Conservation (phyloP, 2,888 invertebrate genomes). For the Plagodis dolabraria region DNA sequence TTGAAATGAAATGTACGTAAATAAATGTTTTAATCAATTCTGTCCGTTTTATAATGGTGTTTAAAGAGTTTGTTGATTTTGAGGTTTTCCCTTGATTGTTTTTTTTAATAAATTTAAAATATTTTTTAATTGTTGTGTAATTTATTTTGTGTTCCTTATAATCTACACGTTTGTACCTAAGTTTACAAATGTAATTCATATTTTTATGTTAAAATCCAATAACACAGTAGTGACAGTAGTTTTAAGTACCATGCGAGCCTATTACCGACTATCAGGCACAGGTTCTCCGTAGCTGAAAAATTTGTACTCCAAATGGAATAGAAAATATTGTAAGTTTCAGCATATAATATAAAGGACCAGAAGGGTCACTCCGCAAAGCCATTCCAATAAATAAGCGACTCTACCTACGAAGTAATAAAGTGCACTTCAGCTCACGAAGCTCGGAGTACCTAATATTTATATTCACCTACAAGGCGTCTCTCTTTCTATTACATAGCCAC, state of each 20-base stretch:
- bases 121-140: constrained; percentile 49
- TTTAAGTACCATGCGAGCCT: no score
- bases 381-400: no score
- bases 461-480: no score
- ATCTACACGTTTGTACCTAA: not conserved
- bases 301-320: no score
- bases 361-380: no score
- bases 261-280: no score
- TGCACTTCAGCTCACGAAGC: no score
- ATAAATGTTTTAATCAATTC: constrained; percentile 54
- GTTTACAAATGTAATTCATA: not conserved
- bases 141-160: constrained; percentile 8
- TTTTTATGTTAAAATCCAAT: not conserved
- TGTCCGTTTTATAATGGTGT: constrained; percentile 56
- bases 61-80: constrained; percentile 59
- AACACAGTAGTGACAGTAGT: not conserved
- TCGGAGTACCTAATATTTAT: not conserved
- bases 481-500: no score
- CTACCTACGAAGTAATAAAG: no score
- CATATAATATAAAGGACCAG: no score
- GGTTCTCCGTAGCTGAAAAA: no score
- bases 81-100: constrained; percentile 61
- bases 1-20: constrained; percentile 48
- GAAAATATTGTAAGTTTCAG: no score
- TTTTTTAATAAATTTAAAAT: constrained; percentile 59